Evolutionary conservation across 2,113 vertebrate genomes (phyloP), one percentile per base, ranked within the genome.

Genomic region (Athene noctua): DNA sequence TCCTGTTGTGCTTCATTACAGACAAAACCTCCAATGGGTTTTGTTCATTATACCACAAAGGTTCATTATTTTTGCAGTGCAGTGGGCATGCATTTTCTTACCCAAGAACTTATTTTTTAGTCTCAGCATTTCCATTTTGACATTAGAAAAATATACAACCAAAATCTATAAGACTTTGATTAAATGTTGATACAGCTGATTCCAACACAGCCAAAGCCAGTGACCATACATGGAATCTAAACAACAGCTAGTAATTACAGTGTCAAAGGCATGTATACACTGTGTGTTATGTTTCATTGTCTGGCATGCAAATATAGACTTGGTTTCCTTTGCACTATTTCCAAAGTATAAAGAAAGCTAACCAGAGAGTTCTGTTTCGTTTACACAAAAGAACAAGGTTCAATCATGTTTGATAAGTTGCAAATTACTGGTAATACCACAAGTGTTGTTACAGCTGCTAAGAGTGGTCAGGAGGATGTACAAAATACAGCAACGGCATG

Each of bases 181-280:
- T 98, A 98, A 98, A 98, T 99, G 98, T 99, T 99, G 98, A 98
- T 98, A 98, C 98, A 99, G 98, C 98, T 99, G 98, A 99, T 99
- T 98, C 98, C 98, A 98, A 97, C 98, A 98, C 95, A 97, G 98
- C 97, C 98, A 96, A 98, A 98, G 96, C 97, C 98, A 98, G 97
- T 98, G 98, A 98, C 98, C 97, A 98, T 98, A 97, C 98, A 98
- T 97, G 97, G 98, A 99, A 98, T 98, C 98, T 98, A 98, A 99
- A 98, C 98, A 98, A 98, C 98, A 98, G 98, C 97, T 96, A 97
- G 98, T 98, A 98, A 98, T 98, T 98, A 98, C 98, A 98, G 96
- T 98, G 98, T 98, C 98, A 98, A 98, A 98, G 97, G 98, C 98
- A 97, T 98, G 98, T 98, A 98, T 98, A 98, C 98, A 98, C 97